Evolutionary conservation across 1,140 invertebrate genomes (phyloP), one percentile per base, ranked within the genome.

Genomic region (Drosophila pseudoobscura): DNA sequence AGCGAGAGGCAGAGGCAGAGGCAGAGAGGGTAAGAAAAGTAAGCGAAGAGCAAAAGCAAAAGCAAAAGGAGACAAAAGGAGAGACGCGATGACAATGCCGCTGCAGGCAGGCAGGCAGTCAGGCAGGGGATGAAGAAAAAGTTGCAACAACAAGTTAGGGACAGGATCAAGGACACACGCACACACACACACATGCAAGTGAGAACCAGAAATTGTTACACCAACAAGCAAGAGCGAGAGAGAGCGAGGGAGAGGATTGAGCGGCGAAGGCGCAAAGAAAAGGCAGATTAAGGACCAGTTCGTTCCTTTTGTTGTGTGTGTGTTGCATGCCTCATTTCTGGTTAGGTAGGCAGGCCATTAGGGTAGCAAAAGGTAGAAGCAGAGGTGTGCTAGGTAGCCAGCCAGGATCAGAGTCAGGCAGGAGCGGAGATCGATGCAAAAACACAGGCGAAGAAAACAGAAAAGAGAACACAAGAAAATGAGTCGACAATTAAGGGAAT

Each of bases 261-360:
- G 51, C 46, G 70, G 29, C 51, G 53, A 82, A 56, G 54, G 54
- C 55, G 46, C 62, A 77, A 66, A 77, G 80, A 80, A 80, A 82
- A 59, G 55, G 60, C 68, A 78, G 82, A 87, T 87, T 87, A 87
- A 87, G 82, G 83, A 88, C 75, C 83, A 77, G 83, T 88, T 88
- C 83, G 83, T 88, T 88, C 83, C 70, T 85, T 88, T 88, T 88
- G 49, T 64, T 49, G 17, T 68, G 3, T 24, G 24, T 56, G 15
- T 64, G 54, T 58, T 54, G 4, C 24, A 26, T 26, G 24, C 24
- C 24, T 26, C 24, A 26, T 35, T 56, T 46, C 43, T 44, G 35
- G 49, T 47, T 44, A 44, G 60, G 35, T 74, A 78, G 70, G 76
- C 63, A 78, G 43, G 64, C 45, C 61, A 74, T 75, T 49, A 58